Evolutionary conservation across 2,797 vertebrate species (phyloP), one percentile per base, ranked within the genome.

Genomic region (Cyclura pinguis): DNA sequence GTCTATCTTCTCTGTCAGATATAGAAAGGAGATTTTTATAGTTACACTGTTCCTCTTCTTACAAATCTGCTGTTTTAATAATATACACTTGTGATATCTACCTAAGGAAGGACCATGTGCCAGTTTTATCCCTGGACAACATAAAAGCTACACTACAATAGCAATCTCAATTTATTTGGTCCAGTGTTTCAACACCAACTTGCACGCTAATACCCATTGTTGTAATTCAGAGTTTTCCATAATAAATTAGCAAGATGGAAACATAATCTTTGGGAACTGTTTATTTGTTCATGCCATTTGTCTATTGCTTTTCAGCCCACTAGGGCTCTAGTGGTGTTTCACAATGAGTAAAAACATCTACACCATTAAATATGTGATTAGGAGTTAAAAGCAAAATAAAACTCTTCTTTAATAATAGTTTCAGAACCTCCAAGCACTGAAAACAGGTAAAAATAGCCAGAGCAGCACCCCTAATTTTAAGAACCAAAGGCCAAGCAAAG

Each of bases 121-220:
- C 86, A 72, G 87, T n/a, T 73, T 12, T 3, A 80, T 7, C 7
- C 1, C 0, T 78, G 10, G 77, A 16, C 10, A 29, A n/a, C 59
- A 67, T 67, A 42, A 86, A 77, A 57, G 13, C 14, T 42, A 64
- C 24, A 42, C 52, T 3, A 59, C 32, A 82, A 73, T 29, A 73
- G 27, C 6, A 50, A 35, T 16, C 85, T 29, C 29, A 88, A 69
- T 1, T 59, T 38, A 62, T 0, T 0, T 32, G 0, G 6, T 2
- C 22, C 50, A 50, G 18, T 73, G 72, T n/a, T n/a, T 72, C 29
- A n/a, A 47, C 42, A 18, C 0, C 12, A 47, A 1, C 0, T 9
- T 47, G 0, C 5, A 6, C 4, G 81, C 0, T 0, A 20, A 16
- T 13, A 2, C 86, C 86, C 62, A 76, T 82, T 16, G 0, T 0